Base-by-base conservation (phyloP, 2,888 invertebrate genomes). In the Cephus rjabovi region DNA sequence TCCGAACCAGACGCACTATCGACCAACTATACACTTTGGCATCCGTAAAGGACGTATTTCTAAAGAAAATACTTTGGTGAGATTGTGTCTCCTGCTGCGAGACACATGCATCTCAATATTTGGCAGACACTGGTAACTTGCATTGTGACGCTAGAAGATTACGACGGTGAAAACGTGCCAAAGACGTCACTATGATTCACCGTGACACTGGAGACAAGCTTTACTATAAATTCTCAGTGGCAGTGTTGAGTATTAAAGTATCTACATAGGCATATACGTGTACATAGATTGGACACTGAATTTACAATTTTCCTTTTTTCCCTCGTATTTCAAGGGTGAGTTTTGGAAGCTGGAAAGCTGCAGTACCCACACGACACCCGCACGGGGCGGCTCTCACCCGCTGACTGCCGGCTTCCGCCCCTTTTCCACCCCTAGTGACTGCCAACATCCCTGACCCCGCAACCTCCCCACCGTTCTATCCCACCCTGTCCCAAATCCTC, bases 371-470 rank as follows among this genome's bases (percentile, higher is more conserved):
- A 81, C 79, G 82, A 82, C 83, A 83, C 83, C 90, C 90, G 89
- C 87, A 82, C 90, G 75, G 87, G 79, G 86, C 89, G 89, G 86
- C 89, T 85, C 86, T 85, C 87, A 86, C 87, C 85, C 89, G 87
- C 88, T 89, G 89, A 90, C 90, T 90, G 90, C 82, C 88, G 87
- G 87, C 86, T 85, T 89, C 80, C 87, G 88, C 87, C 89, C 87
- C 89, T 88, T 88, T 87, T 84, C 86, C 89, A 87, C 84, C 89
- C 87, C 86, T 77, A 81, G 81, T 81, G 78, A 77, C 81, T 81
- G 76, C 82, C 81, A 83, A 80, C 83, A 84, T 84, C 84, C 84
- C 83, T 84, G 81, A 84, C 83, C 84, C 83, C 84, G 79, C 81
- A 83, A 69, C 78, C 34, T 40, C 74, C 73, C 56, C 68, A 56